phyloP scores from a whole-genome alignment of 2,113 vertebrate species.

The Sigmodon hispidus region DNA sequence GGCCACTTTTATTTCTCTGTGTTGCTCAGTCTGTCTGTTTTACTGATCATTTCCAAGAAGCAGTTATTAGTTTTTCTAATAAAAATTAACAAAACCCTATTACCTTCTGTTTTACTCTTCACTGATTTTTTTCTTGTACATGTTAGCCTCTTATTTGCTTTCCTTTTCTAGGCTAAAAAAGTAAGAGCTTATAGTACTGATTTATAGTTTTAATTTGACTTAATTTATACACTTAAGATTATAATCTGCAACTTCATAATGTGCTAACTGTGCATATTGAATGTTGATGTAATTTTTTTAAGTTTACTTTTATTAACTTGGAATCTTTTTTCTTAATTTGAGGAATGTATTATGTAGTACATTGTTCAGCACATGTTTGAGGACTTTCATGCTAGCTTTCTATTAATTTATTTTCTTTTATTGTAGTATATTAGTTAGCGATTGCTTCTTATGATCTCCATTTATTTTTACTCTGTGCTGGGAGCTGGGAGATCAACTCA shows the following conservation, averaged over 20 bases:
- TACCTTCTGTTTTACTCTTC: not conserved
- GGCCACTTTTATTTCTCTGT: not conserved
- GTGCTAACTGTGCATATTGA: not conserved
- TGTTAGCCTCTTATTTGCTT: not conserved
- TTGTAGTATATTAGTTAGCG: not conserved
- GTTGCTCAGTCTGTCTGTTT: not conserved
- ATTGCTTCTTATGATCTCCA: not conserved
- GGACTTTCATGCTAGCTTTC: not conserved
- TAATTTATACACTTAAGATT: not conserved
- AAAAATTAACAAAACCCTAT: not conserved
- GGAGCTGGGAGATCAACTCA: not conserved
- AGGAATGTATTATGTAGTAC: not conserved
- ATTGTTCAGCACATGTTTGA: not conserved
- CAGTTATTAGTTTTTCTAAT: not conserved
- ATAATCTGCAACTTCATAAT: not conserved
- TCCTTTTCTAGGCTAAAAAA: not conserved
- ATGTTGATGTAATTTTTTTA: not conserved
- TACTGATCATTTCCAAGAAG: not conserved
- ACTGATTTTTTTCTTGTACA: not conserved
- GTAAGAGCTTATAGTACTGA: not conserved
- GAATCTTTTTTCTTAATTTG: not conserved
- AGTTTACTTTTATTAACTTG: not conserved
- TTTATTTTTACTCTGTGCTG: not conserved
- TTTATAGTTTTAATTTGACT: not conserved
- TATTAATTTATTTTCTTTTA: not conserved